phyloP scores from a whole-genome alignment of 2,113 vertebrate genomes.

The Pogona vitticeps region DNA sequence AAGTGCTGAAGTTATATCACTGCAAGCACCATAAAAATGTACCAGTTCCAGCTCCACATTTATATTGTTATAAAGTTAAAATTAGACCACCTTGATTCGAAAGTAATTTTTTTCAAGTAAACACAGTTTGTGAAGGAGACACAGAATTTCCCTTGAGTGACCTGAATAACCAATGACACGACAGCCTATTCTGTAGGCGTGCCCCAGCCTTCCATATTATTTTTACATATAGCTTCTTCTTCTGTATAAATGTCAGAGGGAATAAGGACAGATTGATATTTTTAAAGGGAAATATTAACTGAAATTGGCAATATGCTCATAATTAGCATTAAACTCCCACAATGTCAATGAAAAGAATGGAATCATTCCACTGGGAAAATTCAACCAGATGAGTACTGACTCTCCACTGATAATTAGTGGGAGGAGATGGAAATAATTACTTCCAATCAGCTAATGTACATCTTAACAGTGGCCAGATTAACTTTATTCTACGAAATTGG shows the following conservation, averaged over 20 bases:
- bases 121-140: background rate
- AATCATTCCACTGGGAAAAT: background rate
- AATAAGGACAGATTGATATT: constrained; percentile 53
- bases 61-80: background rate
- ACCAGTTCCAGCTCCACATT: background rate
- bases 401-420: constrained; percentile 6
- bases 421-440: background rate
- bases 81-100: background rate
- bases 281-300: constrained; percentile 61
- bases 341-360: constrained; percentile 10
- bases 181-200: background rate
- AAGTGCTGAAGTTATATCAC: no score
- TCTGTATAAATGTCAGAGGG: constrained; percentile 26
- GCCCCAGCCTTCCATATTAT: background rate
- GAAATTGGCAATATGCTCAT: constrained; percentile 51
- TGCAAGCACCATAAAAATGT: background rate
- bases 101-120: background rate
- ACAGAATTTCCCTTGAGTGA: background rate
- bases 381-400: constrained; percentile 1
- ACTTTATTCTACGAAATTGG: background rate
- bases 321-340: constrained; percentile 34
- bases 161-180: background rate
- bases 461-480: background rate
- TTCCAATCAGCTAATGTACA: background rate
- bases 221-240: background rate